phyloP scores from a whole-genome alignment of 2,888 invertebrate genomes.

The Pristionchus mayeri region DNA sequence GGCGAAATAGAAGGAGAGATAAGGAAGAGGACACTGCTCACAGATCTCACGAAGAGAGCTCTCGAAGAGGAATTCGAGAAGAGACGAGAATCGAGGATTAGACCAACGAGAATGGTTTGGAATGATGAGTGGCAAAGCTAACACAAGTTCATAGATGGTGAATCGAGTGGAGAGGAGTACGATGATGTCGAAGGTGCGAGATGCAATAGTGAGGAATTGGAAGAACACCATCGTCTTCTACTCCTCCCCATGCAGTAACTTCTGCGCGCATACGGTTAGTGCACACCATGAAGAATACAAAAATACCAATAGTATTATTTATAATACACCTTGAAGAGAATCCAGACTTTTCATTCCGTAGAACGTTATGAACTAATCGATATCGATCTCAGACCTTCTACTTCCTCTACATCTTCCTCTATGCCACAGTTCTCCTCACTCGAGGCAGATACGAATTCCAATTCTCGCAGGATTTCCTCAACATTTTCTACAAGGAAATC shows the following conservation, averaged over 20 bases:
- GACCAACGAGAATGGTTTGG: not conserved
- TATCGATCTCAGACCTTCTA: not conserved
- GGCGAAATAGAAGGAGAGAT: too few species aligned
- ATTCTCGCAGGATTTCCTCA: not conserved
- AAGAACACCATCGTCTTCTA: not conserved
- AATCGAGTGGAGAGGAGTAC: not conserved
- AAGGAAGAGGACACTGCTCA: not conserved
- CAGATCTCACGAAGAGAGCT: not conserved
- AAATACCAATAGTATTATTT: too few species aligned
- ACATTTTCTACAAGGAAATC: slow-evolving; percentile 5
- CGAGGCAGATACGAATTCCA: not conserved
- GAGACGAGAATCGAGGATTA: not conserved
- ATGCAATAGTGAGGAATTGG: not conserved
- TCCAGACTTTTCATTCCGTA: not conserved
- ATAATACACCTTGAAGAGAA: not conserved
- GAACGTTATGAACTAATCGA: not conserved
- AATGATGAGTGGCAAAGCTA: not conserved
- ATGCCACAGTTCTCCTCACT: slow-evolving; percentile 31
- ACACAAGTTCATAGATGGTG: not conserved
- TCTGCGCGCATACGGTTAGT: not conserved
- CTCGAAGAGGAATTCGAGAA: not conserved
- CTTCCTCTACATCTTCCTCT: slow-evolving; percentile 29
- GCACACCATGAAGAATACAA: too few species aligned
- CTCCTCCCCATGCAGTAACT: not conserved
- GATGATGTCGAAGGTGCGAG: not conserved